Conservation (phyloP, 1,140 invertebrate genomes). For the Caenorhabditis remanei region DNA sequence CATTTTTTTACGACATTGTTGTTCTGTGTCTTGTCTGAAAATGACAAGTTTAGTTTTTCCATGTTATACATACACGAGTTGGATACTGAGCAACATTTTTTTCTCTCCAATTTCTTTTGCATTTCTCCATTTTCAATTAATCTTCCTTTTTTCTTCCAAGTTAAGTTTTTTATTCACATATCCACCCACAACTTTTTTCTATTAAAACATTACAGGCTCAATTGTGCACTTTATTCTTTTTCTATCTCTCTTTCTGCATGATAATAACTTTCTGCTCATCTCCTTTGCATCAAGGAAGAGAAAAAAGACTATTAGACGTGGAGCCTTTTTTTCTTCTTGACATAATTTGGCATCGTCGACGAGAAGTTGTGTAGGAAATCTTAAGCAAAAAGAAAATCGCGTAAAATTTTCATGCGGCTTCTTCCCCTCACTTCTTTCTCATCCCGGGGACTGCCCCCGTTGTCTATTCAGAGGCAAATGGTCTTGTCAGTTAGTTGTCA, state of each 20-base stretch:
- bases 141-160: neutral
- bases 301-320: conserved; percentile 10
- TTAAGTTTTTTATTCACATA: neutral
- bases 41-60: conserved; percentile 44
- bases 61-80: neutral
- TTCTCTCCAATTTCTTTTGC: neutral
- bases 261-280: conserved; percentile 39
- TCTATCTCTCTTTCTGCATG: conserved; percentile 12
- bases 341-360: conserved; percentile 34
- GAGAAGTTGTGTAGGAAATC: conserved; percentile 8
- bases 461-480: conserved; percentile 46
- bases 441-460: conserved; percentile 1
- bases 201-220: conserved; percentile 12
- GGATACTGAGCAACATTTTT: conserved; percentile 1
- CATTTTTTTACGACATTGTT: conserved; percentile 43
- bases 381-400: conserved; percentile 39
- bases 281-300: neutral
- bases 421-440: neutral
- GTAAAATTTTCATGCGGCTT: conserved; percentile 53
- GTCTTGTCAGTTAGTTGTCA: conserved; percentile 22
- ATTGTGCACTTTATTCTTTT: conserved; percentile 14
- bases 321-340: conserved; percentile 16
- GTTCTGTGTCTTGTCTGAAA: conserved; percentile 24
- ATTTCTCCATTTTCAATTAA: neutral
- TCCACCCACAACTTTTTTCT: neutral